Conservation (phyloP, 2,113 vertebrate species). For the Tyrannus savana region DNA sequence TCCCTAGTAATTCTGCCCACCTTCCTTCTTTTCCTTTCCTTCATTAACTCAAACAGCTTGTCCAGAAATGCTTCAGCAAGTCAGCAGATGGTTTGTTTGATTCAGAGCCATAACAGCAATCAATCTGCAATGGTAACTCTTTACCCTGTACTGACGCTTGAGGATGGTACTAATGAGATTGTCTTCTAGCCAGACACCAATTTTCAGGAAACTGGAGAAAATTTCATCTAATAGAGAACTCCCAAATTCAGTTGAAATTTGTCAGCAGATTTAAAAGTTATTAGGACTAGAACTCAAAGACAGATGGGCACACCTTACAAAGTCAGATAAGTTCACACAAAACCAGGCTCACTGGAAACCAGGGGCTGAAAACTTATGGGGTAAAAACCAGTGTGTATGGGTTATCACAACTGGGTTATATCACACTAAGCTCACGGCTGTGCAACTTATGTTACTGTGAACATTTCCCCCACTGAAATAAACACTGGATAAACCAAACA, state of each 20-base stretch:
- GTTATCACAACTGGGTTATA: not conserved
- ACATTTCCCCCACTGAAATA: not conserved
- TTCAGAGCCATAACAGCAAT: not conserved
- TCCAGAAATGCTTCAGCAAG: not conserved
- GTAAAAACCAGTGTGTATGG: fast-evolving
- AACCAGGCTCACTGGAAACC: not conserved
- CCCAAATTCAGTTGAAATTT: not conserved
- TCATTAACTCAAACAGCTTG: not conserved
- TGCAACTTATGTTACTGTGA: not conserved
- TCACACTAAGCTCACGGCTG: not conserved
- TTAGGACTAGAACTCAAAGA: not conserved
- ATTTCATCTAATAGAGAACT: not conserved
- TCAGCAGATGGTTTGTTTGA: not conserved
- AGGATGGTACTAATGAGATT: not conserved
- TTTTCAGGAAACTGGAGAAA: not conserved
- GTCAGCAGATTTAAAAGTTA: not conserved
- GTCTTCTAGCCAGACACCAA: not conserved
- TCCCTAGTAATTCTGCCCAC: not conserved
- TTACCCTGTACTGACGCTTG: not conserved
- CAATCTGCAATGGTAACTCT: not conserved
- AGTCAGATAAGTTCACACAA: not conserved
- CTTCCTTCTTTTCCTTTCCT: not conserved
- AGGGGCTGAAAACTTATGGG: not conserved
- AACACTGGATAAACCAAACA: not conserved
- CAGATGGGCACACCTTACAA: not conserved